A percentile compares a stretch with the other conserved stretches of the same genome.
These are phyloP conservation scores for Thysanoteuthis rhombus DNA, from an alignment of 2,888 invertebrate species.

Conservation along the genomic window DNA sequence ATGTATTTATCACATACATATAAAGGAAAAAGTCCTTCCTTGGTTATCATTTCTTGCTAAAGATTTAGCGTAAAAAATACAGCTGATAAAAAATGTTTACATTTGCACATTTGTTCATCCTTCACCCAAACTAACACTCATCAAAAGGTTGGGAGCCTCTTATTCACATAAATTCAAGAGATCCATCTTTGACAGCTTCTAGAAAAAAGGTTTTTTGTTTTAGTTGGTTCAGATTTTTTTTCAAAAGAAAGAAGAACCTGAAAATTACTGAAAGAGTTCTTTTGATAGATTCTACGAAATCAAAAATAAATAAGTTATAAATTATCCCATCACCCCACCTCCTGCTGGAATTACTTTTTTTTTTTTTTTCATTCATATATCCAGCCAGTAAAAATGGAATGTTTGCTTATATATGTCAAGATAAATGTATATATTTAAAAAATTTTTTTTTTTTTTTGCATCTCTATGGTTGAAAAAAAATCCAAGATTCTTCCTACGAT, in stretches of 20 bases:
- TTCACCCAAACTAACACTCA: background rate
- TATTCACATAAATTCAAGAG: background rate
- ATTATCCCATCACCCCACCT: background rate
- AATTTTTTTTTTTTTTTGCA: too few species aligned
- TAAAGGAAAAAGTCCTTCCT: background rate
- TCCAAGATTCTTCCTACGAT: background rate
- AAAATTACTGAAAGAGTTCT: background rate
- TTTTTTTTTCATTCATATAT: background rate
- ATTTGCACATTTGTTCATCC: background rate
- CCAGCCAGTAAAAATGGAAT: background rate
- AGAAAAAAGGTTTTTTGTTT: background rate
- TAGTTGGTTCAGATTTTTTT: background rate
- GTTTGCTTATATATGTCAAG: background rate
- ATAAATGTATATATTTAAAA: too few species aligned
- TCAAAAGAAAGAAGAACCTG: background rate
- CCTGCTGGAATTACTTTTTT: background rate
- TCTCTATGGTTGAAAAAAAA: background rate
- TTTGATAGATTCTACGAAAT: background rate
- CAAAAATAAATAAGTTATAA: background rate
- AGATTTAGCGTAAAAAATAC: background rate
- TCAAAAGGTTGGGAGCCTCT: background rate
- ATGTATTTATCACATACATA: background rate
- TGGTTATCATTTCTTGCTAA: background rate
- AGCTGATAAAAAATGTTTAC: background rate
- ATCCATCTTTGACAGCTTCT: background rate